These are phyloP conservation scores for Phoronis australis DNA, from an alignment of 2,888 invertebrate genomes.

Conservation along the genomic window DNA sequence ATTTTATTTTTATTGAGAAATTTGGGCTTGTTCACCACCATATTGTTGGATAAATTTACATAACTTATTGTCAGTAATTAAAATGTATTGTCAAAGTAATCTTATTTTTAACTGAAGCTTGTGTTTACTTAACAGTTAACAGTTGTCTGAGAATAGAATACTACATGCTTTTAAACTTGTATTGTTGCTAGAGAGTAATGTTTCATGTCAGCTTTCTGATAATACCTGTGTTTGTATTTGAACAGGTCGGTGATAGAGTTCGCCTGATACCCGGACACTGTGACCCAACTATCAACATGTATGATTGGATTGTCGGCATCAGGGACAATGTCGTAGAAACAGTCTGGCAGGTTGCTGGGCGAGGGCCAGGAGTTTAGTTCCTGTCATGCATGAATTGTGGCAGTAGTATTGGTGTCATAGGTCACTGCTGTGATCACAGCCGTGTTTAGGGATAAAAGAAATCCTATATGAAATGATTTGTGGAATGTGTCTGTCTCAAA, in stretches of 20 bases:
- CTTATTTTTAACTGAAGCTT: too few species aligned
- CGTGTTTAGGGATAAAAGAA: too few species aligned
- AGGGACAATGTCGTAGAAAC: constrained; percentile 11
- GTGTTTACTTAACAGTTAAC: too few species aligned
- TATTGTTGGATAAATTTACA: not conserved
- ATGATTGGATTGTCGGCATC: constrained; percentile 18
- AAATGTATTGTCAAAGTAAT: not conserved
- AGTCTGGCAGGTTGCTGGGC: constrained; percentile 15
- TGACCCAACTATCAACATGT: constrained; percentile 19
- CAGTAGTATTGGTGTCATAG: too few species aligned
- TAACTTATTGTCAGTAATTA: not conserved
- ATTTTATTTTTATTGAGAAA: too few species aligned
- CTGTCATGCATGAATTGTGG: too few species aligned
- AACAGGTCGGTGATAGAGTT: constrained; percentile 16
- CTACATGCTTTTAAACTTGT: too few species aligned
- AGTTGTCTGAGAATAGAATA: too few species aligned
- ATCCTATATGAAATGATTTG: too few species aligned
- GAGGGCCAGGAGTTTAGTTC: constrained; percentile 19
- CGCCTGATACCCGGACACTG: constrained; percentile 19
- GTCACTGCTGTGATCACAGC: too few species aligned
- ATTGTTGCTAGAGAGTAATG: not conserved
- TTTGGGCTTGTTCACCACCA: not conserved
- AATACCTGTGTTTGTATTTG: not conserved
- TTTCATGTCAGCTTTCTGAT: not conserved
- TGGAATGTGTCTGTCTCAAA: too few species aligned